A percentile compares a stretch with the other conserved stretches of the same genome.
These are phyloP conservation scores for Atrina japonica DNA, from an alignment of 2,888 invertebrate genomes.

Conservation along the genomic window DNA sequence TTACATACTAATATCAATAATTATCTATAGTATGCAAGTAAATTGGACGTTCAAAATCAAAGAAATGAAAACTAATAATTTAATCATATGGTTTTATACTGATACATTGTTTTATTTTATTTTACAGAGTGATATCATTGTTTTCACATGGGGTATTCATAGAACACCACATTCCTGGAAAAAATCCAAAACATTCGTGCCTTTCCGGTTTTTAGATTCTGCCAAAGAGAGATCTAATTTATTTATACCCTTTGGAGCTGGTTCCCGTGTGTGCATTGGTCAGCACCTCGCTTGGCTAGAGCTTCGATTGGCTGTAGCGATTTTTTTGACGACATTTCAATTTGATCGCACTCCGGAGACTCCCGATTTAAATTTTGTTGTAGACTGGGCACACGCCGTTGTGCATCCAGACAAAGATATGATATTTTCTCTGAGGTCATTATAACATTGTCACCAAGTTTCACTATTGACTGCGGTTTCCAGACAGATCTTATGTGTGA, in stretches of 20 bases:
- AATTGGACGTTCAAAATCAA: no score
- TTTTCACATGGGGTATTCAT: constrained; percentile 67
- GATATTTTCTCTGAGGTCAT: no score
- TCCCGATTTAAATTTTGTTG: constrained; percentile 55
- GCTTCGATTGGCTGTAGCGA: constrained; percentile 56
- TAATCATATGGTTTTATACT: no score
- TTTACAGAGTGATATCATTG: constrained; percentile 59
- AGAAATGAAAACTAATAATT: no score
- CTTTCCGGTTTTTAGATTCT: constrained; percentile 52
- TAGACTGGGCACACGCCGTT: constrained; percentile 67
- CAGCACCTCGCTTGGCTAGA: constrained; percentile 64
- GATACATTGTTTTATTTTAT: no score
- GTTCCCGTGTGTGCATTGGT: constrained; percentile 65
- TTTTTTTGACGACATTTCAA: constrained; percentile 52
- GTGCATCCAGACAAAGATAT: constrained; percentile 64
- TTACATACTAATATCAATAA: no score
- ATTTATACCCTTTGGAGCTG: constrained; percentile 67
- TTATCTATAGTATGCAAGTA: no score
- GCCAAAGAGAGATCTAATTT: constrained; percentile 35
- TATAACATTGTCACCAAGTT: no score
- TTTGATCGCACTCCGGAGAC: constrained; percentile 51
- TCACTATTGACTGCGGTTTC: no score
- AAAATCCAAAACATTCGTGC: constrained; percentile 52
- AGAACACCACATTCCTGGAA: constrained; percentile 53
- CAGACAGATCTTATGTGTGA: no score